phyloP scores from a whole-genome alignment of 2,113 vertebrate genomes.

The Datnioides undecimradiatus region DNA sequence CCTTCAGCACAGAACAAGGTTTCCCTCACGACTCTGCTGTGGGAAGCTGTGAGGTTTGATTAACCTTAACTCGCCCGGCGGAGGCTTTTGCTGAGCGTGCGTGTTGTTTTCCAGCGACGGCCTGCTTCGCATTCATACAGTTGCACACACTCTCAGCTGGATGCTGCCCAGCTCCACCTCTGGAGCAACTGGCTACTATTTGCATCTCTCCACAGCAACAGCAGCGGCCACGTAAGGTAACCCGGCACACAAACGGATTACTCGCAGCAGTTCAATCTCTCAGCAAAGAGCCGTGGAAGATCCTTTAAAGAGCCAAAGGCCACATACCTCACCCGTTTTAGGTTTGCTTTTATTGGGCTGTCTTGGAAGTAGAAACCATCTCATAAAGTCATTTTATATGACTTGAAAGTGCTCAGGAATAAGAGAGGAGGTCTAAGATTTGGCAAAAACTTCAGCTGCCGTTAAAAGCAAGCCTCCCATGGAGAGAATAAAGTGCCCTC shows the following conservation, averaged over 20 bases:
- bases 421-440: slow-evolving; percentile 18
- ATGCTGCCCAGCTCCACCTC: slow-evolving; percentile 34
- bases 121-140: slow-evolving; percentile 44
- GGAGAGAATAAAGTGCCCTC: slow-evolving; percentile 20
- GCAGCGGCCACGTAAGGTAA: slow-evolving; percentile 36
- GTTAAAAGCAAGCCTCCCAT: slow-evolving; percentile 37
- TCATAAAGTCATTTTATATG: slow-evolving; percentile 58
- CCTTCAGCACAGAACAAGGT: slow-evolving; percentile 30
- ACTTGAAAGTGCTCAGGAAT: slow-evolving; percentile 50
- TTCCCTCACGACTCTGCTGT: slow-evolving; percentile 21
- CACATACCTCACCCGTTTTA: slow-evolving; percentile 29
- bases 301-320: slow-evolving; percentile 45
- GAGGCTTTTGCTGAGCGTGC: slow-evolving; percentile 40
- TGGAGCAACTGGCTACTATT: slow-evolving; percentile 54
- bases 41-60: slow-evolving; percentile 43
- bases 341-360: slow-evolving; percentile 56
- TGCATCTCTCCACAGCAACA: slow-evolving; percentile 33
- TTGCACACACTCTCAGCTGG: slow-evolving; percentile 41
- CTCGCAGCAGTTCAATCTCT: slow-evolving; percentile 18
- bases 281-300: slow-evolving; percentile 16
- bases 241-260: slow-evolving; percentile 31
- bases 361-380: slow-evolving; percentile 46
- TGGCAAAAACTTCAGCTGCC: neutral
- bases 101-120: slow-evolving; percentile 32
- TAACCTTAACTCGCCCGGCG: slow-evolving; percentile 42